Percentiles rank a stretch among this genome's conserved stretches.
Evolutionary conservation across 2,797 vertebrate genomes (phyloP).

Genomic region (Platalea minor): DNA sequence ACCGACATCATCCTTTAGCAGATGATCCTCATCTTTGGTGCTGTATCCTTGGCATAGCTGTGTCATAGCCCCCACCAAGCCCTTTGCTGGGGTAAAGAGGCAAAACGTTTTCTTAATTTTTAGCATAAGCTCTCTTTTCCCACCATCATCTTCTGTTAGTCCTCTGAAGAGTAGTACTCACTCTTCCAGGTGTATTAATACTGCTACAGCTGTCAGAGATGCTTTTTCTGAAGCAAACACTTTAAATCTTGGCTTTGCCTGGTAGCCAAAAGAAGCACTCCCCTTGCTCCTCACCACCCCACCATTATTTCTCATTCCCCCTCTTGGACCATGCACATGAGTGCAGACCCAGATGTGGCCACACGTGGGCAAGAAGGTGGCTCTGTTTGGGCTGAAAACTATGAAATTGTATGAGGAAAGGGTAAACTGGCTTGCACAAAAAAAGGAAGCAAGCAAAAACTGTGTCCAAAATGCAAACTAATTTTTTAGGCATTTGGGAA

Average conservation of each 20-base stretch:
- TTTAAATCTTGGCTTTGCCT: background rate
- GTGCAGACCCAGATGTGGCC: background rate
- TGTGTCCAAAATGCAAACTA: background rate
- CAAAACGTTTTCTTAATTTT: background rate
- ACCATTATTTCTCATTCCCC: rapidly evolving
- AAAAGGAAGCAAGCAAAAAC: background rate
- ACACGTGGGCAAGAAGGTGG: background rate
- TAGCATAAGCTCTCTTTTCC: background rate
- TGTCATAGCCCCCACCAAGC: rapidly evolving
- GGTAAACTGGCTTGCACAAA: background rate
- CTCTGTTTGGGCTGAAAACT: background rate
- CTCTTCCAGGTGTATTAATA: background rate
- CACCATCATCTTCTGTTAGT: rapidly evolving
- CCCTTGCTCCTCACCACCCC: background rate
- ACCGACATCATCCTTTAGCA: background rate
- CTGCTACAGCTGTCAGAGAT: background rate
- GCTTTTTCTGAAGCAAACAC: background rate
- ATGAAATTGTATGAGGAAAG: background rate
- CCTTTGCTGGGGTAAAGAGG: background rate
- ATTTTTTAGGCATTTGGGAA: background rate
- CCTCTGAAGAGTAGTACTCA: background rate
- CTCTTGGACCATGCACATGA: rapidly evolving
- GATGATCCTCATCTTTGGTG: background rate
- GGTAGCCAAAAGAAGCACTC: background rate
- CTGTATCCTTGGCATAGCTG: background rate